These are phyloP conservation scores for Caenorhabditis sp. DNA, from an alignment of 2,888 invertebrate species.

Conservation along the genomic window DNA sequence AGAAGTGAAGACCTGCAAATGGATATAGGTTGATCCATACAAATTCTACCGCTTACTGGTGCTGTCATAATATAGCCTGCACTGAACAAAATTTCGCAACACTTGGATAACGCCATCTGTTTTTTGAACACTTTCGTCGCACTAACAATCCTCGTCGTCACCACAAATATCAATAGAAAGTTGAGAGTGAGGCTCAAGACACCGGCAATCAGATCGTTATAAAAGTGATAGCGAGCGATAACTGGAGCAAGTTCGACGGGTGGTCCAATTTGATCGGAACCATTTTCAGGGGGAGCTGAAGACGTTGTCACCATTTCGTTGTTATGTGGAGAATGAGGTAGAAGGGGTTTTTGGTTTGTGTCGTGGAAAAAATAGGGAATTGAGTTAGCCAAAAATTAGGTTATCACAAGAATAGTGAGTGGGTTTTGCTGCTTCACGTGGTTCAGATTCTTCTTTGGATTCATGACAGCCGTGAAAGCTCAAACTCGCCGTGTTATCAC, in stretches of 20 bases:
- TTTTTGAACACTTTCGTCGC: slow-evolving; percentile 36
- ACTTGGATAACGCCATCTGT: slow-evolving; percentile 14
- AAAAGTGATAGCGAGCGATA: slow-evolving; percentile 40
- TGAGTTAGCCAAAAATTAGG: background rate
- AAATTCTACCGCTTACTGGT: slow-evolving; percentile 10
- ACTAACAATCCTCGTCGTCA: slow-evolving; percentile 20
- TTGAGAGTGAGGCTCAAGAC: slow-evolving; percentile 36
- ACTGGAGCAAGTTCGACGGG: slow-evolving; percentile 41
- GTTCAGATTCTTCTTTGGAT: background rate
- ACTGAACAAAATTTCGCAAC: slow-evolving; percentile 41
- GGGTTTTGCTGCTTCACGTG: slow-evolving; percentile 17
- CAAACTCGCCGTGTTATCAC: too few relatives aligned
- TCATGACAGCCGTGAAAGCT: too few relatives aligned
- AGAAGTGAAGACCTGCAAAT: slow-evolving; percentile 34
- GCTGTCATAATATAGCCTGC: slow-evolving; percentile 40
- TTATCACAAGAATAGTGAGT: slow-evolving; percentile 8
- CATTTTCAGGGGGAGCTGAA: slow-evolving; percentile 34
- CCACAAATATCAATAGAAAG: slow-evolving; percentile 34
- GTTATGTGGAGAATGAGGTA: background rate
- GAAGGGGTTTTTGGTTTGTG: slow-evolving; percentile 5
- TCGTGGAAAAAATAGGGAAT: background rate
- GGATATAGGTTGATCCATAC: too few relatives aligned
- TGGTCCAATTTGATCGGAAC: slow-evolving; percentile 42
- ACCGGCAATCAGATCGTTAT: slow-evolving; percentile 47
- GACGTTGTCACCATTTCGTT: background rate